These are phyloP conservation scores for Peromyscus melanophrys DNA, from an alignment of 2,797 vertebrate genomes.

Conservation along the genomic window DNA sequence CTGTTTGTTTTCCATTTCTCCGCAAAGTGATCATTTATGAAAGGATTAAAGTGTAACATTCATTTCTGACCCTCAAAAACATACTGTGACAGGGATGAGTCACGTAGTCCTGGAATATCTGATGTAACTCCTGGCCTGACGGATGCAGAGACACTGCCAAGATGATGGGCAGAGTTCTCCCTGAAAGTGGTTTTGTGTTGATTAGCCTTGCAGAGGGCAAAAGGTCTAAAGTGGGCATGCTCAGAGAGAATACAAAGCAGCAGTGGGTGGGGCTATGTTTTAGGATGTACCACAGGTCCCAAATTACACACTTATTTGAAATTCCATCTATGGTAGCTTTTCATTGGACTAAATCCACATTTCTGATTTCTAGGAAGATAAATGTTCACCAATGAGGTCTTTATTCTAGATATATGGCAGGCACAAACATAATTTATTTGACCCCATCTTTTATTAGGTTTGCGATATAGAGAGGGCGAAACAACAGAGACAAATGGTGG, in stretches of 20 bases:
- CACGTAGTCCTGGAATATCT: not conserved
- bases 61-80: not conserved
- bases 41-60: not conserved
- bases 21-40: not conserved
- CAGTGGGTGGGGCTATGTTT: fast-evolving
- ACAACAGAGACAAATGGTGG: not conserved
- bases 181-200: not conserved
- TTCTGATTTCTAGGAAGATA: not conserved
- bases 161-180: not conserved
- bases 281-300: fast-evolving
- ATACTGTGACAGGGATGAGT: not conserved
- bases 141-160: not conserved
- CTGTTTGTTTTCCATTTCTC: not conserved
- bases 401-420: not conserved
- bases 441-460: not conserved
- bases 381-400: not conserved
- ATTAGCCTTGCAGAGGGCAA: not conserved
- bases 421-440: not conserved
- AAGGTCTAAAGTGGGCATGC: not conserved
- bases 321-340: not conserved
- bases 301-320: not conserved
- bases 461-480: not conserved
- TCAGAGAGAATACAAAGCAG: not conserved
- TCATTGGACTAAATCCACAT: not conserved
- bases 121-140: constrained; percentile 21